Evolutionary conservation across 1,140 invertebrate genomes (phyloP).

Genomic region (Doryteuthis pealeii): DNA sequence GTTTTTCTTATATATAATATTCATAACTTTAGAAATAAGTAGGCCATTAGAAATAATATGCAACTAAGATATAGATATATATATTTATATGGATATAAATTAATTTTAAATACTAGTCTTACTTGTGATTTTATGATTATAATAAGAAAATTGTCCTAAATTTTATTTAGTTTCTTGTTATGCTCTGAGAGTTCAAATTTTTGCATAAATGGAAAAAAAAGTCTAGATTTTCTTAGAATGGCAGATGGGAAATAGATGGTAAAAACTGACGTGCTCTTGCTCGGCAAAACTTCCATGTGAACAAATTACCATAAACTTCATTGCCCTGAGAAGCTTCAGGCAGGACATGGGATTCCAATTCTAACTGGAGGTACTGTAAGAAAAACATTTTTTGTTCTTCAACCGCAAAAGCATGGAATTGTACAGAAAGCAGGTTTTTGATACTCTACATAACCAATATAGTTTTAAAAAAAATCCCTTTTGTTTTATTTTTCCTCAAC

Average conservation of each 20-base stretch:
- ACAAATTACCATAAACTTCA: slow-evolving; percentile 6
- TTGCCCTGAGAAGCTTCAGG: slow-evolving; percentile 7
- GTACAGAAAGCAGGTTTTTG: slow-evolving; percentile 6
- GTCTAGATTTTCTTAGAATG: not conserved
- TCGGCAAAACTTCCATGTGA: not conserved
- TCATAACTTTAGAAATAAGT: no score
- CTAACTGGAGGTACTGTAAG: slow-evolving; percentile 10
- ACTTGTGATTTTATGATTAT: no score
- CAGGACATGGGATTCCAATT: slow-evolving; percentile 10
- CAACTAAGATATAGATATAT: no score
- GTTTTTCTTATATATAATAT: no score
- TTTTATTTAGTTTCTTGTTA: no score
- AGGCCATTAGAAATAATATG: no score
- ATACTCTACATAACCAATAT: slow-evolving; percentile 5
- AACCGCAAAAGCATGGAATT: slow-evolving; percentile 4
- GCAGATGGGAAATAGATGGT: not conserved
- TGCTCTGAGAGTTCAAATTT: no score
- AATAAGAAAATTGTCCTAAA: no score
- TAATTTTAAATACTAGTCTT: no score
- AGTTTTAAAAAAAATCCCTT: not conserved
- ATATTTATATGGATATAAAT: no score
- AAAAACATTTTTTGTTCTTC: slow-evolving; percentile 11
- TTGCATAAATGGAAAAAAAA: no score
- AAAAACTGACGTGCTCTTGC: slow-evolving; percentile 10
- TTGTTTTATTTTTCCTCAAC: not conserved